Conservation (phyloP, 2,888 invertebrate species). For the Gisinianus flammeolus region DNA sequence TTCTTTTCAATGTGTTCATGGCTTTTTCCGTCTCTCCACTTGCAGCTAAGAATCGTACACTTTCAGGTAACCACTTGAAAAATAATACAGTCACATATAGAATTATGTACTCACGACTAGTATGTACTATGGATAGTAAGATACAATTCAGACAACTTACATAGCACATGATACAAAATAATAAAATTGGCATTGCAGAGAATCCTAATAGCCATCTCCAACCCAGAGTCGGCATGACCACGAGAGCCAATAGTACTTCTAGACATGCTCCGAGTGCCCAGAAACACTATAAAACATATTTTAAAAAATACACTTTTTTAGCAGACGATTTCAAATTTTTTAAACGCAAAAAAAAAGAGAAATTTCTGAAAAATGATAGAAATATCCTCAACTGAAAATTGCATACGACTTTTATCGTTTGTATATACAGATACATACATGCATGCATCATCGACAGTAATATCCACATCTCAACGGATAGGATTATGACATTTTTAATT, state of each 20-base stretch:
- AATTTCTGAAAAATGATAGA: too few relatives aligned
- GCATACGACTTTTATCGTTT: too few relatives aligned
- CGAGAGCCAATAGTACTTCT: slow-evolving; percentile 86
- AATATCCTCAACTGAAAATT: too few relatives aligned
- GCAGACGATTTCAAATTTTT: slow-evolving; percentile 42
- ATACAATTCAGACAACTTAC: slow-evolving; percentile 65
- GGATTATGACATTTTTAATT: too few relatives aligned
- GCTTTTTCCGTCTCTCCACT: slow-evolving; percentile 87
- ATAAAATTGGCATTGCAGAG: slow-evolving; percentile 84
- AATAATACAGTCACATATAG: background rate
- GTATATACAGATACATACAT: too few relatives aligned
- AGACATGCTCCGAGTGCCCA: slow-evolving; percentile 96
- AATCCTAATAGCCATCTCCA: slow-evolving; percentile 91
- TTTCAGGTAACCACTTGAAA: slow-evolving; percentile 85
- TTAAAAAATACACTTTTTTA: too few relatives aligned
- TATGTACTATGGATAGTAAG: too few relatives aligned
- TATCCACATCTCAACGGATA: too few relatives aligned
- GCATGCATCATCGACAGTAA: too few relatives aligned
- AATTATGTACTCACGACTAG: too few relatives aligned
- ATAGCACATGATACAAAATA: slow-evolving; percentile 76
- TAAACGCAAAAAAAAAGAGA: too few relatives aligned
- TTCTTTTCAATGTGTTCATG: slow-evolving; percentile 79
- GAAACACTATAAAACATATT: slow-evolving; percentile 74
- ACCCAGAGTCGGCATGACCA: slow-evolving; percentile 89
- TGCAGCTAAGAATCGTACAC: slow-evolving; percentile 85